Evolutionary conservation across 2,113 vertebrate genomes (phyloP), one percentile per base, ranked within the genome.

Genomic region (Spilogale gracilis): DNA sequence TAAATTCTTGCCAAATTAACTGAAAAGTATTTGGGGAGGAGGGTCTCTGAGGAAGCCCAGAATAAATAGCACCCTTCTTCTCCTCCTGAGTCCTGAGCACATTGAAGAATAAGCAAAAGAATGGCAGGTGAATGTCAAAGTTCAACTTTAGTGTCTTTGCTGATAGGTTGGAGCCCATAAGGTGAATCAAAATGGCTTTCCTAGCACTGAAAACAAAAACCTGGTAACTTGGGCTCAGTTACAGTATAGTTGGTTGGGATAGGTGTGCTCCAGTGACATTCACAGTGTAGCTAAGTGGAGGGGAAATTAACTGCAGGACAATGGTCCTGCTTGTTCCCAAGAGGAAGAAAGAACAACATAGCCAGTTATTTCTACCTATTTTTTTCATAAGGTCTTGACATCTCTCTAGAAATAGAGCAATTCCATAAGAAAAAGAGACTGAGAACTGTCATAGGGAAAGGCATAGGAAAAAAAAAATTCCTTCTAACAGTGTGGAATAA

Each of bases 1-100:
- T 76, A 85, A 88, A 95, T n/a, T 83, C 79, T 94, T 78, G n/a
- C 13, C 50, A 79, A 76, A 89, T 82, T 73, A 89, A 83, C 27
- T 56, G 5, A 32, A 52, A 91, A 73, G 11, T 95, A 4, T 13
- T 48, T 52, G 27, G 38, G 23, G 21, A 13, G 0, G 38, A 20
- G 21, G 17, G 0, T 13, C 1, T 90, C 30, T 80, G 32, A 16
- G 5, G 50, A 21, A 58, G 17, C 17, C 10, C 17, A 32, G 7
- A 38, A 78, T 79, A 79, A 61, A 73, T 6, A 50, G 7, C 6
- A 74, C 8, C 1, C 13, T 9, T 90, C 25, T 69, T 79, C 16
- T 73, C 45, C 14, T 71, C 30, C 38, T 52, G 21, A 74, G 63
- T 54, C 50, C 63, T 81, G 38, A 76, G 67, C 4, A 83, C 69